Evolutionary conservation across 2,888 invertebrate species (phyloP), one percentile per base, ranked within the genome.

Genomic region (Sepioteuthis lessoniana): DNA sequence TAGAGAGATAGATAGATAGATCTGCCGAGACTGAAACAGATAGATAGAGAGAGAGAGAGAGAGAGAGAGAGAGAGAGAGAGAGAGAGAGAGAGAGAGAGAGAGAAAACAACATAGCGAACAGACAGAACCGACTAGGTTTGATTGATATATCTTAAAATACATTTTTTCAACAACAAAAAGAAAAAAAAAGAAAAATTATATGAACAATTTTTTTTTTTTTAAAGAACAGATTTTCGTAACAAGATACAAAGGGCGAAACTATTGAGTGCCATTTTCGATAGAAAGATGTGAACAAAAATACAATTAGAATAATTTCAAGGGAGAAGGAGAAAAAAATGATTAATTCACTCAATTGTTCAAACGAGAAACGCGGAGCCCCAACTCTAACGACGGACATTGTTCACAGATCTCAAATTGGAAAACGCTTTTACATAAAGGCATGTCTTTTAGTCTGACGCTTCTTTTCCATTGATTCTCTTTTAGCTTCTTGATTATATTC

Each of bases 301-400:
- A 76, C 76, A 76, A 76, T 76, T 76, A 76, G 76, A 76, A 76
- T 35, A n/a, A 76, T 76, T 76, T 76, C 10, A 76, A 35, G 76
- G 3, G 19, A n/a, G n/a, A 10, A 28, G 76, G 8, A 28, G 13
- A 1, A 10, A 31, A 76, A 76, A 76, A 76, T 76, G 76, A 76
- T 76, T 76, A 76, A 76, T 76, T 76, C 76, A 76, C 76, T 76
- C 76, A 76, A 76, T 76, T 76, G 76, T 76, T 76, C 76, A 76
- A 76, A 76, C n/a, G n/a, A 76, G 76, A 76, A 76, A 76, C 76
- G 16, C 76, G n/a, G 76, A 76, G n/a, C 76, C 76, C n/a, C n/a
- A 76, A 76, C 76, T 76, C 76, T 76, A 76, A 76, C 76, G 76
- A 76, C 76, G 76, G 76, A 76, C 76, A 76, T 76, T 76, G 76